A percentile compares a stretch with the other conserved stretches of the same genome.
phyloP scores from a whole-genome alignment of 2,888 invertebrate genomes.

The Plagodis dolabraria region DNA sequence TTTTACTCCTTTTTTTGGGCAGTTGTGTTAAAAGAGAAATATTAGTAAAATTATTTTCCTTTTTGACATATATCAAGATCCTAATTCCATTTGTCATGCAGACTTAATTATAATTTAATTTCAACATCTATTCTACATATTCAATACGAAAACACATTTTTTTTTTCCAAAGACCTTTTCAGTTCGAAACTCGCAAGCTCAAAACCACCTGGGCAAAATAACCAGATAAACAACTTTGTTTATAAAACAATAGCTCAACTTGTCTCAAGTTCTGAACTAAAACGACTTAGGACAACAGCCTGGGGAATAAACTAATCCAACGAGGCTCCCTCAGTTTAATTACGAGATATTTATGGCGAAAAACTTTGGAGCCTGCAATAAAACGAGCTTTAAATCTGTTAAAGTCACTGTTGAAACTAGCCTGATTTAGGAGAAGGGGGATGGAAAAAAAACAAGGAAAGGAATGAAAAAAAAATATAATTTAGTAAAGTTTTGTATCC shows the following conservation, averaged over 20 bases:
- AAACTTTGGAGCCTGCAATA: conserved; percentile 33
- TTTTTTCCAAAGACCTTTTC: no score
- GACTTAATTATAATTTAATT: no score
- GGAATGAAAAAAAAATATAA: background rate
- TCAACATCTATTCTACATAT: no score
- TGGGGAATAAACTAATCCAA: conserved; percentile 33
- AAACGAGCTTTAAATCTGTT: conserved; percentile 24
- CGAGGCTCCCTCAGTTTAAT: conserved; percentile 37
- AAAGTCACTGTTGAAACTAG: conserved; percentile 10
- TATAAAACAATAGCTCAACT: conserved; percentile 32
- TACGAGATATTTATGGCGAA: conserved; percentile 37
- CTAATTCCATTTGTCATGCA: no score
- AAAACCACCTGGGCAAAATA: background rate
- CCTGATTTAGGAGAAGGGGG: background rate
- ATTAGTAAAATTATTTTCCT: no score
- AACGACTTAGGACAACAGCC: conserved; percentile 25
- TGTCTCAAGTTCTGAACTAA: conserved; percentile 19
- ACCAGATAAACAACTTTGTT: conserved; percentile 20
- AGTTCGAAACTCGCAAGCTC: no score
- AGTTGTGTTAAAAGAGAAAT: no score
- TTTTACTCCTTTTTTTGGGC: no score
- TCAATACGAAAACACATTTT: no score
- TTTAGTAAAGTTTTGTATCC: background rate
- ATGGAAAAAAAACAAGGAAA: background rate
- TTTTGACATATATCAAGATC: no score